These are phyloP conservation scores for Philantomba maxwellii DNA, from an alignment of 2,113 vertebrate species.

Conservation along the genomic window DNA sequence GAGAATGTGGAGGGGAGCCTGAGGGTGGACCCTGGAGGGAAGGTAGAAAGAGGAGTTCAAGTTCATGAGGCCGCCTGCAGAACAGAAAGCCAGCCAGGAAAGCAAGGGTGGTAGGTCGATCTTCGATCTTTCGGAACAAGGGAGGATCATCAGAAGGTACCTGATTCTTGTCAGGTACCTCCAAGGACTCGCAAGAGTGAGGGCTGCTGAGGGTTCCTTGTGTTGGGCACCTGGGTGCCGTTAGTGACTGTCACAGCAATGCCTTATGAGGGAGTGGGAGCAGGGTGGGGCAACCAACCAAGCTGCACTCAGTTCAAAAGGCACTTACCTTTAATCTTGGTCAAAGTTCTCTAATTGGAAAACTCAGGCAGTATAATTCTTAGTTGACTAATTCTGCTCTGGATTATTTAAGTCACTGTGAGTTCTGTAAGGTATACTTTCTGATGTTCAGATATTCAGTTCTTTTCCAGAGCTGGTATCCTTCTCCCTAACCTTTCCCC, in stretches of 20 bases:
- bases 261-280: not conserved
- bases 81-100: not conserved
- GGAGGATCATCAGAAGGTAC: no score
- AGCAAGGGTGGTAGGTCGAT: rapidly evolving
- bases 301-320: not conserved
- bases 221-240: not conserved
- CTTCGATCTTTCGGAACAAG: no score
- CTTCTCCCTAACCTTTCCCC: not conserved
- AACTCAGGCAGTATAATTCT: not conserved
- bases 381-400: not conserved
- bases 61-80: not conserved
- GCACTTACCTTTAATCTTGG: not conserved
- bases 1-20: not conserved
- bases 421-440: not conserved
- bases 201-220: not conserved
- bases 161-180: no score
- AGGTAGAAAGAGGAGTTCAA: not conserved
- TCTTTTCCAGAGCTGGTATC: not conserved
- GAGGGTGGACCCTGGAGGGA: not conserved
- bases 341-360: not conserved
- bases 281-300: not conserved
- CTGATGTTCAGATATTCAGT: not conserved
- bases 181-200: not conserved
- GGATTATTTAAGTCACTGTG: not conserved
- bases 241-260: not conserved